Conservation (phyloP, 1,140 invertebrate species). For the Neodiprion pinetum region DNA sequence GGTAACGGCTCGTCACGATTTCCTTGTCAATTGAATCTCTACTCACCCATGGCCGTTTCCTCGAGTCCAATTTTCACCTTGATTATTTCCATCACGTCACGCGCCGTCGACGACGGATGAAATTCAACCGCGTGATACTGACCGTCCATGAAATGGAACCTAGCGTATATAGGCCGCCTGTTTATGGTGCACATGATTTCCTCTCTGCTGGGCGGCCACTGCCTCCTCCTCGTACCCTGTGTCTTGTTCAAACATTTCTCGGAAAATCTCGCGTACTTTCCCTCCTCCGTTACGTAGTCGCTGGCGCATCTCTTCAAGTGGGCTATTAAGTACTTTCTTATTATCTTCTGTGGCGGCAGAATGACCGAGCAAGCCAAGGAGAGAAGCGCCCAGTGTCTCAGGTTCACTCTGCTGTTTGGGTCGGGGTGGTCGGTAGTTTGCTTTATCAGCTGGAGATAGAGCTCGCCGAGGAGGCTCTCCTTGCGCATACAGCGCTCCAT, state of each 20-base stretch:
- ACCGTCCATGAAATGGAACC: conserved; percentile 93
- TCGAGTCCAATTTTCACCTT: conserved; percentile 90
- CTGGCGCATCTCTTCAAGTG: conserved; percentile 89
- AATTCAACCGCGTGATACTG: conserved; percentile 95
- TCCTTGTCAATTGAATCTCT: neutral
- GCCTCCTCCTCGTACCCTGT: conserved; percentile 83
- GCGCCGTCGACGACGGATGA: conserved; percentile 92
- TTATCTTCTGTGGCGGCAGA: conserved; percentile 80
- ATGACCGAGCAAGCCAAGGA: conserved; percentile 89
- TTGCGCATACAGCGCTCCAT: conserved; percentile 90
- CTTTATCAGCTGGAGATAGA: conserved; percentile 93
- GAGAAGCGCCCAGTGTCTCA: conserved; percentile 91
- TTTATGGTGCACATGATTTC: conserved; percentile 94
- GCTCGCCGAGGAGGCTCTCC: conserved; percentile 86
- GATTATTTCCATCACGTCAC: conserved; percentile 89
- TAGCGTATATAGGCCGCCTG: conserved; percentile 86
- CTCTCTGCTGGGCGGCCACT: conserved; percentile 91
- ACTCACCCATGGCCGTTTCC: conserved; percentile 76
- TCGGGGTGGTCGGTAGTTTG: conserved; percentile 93
- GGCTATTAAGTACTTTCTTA: conserved; percentile 88
- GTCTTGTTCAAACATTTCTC: conserved; percentile 90
- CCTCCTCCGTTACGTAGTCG: conserved; percentile 91
- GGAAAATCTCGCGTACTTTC: conserved; percentile 92
- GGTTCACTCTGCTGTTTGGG: conserved; percentile 86
- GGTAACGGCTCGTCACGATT: neutral